Evolutionary conservation across 2,797 vertebrate species (phyloP), one percentile per base, ranked within the genome.

Genomic region (Ctenosaura bakeri): DNA sequence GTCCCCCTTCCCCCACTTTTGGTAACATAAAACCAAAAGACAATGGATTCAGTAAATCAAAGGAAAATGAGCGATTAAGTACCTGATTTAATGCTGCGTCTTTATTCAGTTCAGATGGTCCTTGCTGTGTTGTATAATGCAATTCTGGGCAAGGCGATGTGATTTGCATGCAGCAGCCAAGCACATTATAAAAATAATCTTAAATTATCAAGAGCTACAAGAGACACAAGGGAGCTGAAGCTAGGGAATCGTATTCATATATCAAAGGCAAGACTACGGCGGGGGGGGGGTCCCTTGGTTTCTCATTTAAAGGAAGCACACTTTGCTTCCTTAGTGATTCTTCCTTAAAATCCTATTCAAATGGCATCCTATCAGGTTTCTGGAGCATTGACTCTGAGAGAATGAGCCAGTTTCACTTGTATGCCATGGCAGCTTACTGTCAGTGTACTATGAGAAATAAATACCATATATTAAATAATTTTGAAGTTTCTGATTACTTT

Each of bases 41-140:
- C 95, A 96, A 96, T 93, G 94, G 93, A 90, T 92, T 94, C 94
- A 90, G 94, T 97, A 97, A 97, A 97, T 98, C 96, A 96, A 95
- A 94, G 92, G 91, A 92, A 95, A 95, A 96, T 73, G 54, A 96
- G 81, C 96, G 94, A 97, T 96, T 96, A 96, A 96, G 91, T 92
- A 92, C 71, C 85, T 38, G 69, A 93, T 91, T 93, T 93, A 95
- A 91, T 88, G 89, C n/a, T 90, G 85, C 84, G 84, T 89, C 91
- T 95, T 95, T 73, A 77, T 95, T 96, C 88, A 62, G 81, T 94
- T 94, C 91, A 88, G 88, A 93, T 91, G 87, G 88, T 92, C 56
- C 84, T 89, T 89, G 90, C 88, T 94, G 93, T 89, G 86, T 54
- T 90, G 62, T 92, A 89, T 89, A 94, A 92, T 46, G 87, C 86